phyloP scores from a whole-genome alignment of 1,140 invertebrate genomes.

The Colletes latitarsis region DNA sequence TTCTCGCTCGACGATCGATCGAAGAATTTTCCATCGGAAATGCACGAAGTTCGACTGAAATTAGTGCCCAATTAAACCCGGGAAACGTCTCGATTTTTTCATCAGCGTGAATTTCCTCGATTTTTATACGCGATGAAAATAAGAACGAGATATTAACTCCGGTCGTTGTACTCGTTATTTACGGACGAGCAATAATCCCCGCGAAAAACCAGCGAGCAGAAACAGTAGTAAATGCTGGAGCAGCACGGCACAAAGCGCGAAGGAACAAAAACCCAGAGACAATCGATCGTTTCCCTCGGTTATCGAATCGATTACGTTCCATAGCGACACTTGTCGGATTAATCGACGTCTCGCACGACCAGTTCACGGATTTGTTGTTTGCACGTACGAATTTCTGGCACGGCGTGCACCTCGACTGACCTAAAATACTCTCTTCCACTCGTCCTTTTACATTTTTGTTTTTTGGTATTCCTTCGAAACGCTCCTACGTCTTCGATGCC shows the following conservation, averaged over 20 bases:
- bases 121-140: neutral
- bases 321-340: neutral
- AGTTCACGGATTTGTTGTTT: constrained; percentile 22
- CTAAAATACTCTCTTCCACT: constrained; percentile 13
- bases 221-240: constrained; percentile 4
- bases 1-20: too few relatives aligned
- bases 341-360: constrained; percentile 15
- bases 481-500: too few relatives aligned
- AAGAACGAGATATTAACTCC: neutral
- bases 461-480: neutral
- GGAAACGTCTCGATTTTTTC: too few relatives aligned
- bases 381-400: constrained; percentile 8
- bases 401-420: constrained; percentile 2
- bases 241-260: neutral
- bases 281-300: neutral
- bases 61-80: too few relatives aligned
- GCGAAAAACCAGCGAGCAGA: constrained; percentile 1
- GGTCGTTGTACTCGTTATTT: neutral
- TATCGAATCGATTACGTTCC: constrained; percentile 9
- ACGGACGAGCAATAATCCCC: too few relatives aligned
- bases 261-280: constrained; percentile 4
- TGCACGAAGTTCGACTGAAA: too few relatives aligned
- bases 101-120: neutral
- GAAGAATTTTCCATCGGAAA: too few relatives aligned
- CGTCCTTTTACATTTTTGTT: neutral